A percentile compares a stretch with the other conserved stretches of the same genome.
phyloP scores from a whole-genome alignment of 2,888 invertebrate genomes.

The Bruchidius siliquastri region DNA sequence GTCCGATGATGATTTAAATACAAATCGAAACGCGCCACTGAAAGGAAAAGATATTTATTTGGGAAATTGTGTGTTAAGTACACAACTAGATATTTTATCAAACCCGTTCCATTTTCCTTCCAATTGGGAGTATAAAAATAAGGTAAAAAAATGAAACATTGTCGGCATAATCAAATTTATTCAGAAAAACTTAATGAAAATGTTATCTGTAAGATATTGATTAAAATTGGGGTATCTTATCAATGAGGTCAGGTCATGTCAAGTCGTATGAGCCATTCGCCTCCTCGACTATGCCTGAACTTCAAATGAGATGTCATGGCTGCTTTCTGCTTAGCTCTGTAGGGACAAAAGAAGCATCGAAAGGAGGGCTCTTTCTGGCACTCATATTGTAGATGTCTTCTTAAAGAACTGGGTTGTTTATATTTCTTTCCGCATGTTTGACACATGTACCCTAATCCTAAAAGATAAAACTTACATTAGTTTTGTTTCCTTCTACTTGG shows the following conservation, averaged over 20 bases:
- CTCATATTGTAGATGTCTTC: slow-evolving; percentile 18
- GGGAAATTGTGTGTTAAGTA: too few relatives aligned
- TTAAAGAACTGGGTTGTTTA: slow-evolving; percentile 13
- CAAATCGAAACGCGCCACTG: too few relatives aligned
- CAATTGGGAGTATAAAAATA: too few relatives aligned
- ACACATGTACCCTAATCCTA: slow-evolving; percentile 4
- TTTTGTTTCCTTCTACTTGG: too few relatives aligned
- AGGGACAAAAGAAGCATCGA: slow-evolving; percentile 22
- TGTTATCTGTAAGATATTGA: not conserved
- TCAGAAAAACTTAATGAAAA: not conserved
- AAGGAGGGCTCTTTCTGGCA: slow-evolving; percentile 21
- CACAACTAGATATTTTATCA: too few relatives aligned
- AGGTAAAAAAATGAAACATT: too few relatives aligned
- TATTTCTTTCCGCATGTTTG: slow-evolving; percentile 14
- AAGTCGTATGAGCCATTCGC: not conserved
- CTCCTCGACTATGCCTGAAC: not conserved
- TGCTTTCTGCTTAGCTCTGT: slow-evolving; percentile 30
- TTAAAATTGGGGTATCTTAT: not conserved
- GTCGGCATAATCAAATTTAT: not conserved
- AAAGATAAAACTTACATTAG: not conserved
- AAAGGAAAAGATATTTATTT: too few relatives aligned
- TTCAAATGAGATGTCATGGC: slow-evolving; percentile 20
- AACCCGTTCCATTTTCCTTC: too few relatives aligned
- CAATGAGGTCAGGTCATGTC: not conserved
- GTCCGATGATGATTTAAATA: too few relatives aligned